These are phyloP conservation scores for Leucosticte australis DNA, from an alignment of 2,113 vertebrate species.

Conservation along the genomic window DNA sequence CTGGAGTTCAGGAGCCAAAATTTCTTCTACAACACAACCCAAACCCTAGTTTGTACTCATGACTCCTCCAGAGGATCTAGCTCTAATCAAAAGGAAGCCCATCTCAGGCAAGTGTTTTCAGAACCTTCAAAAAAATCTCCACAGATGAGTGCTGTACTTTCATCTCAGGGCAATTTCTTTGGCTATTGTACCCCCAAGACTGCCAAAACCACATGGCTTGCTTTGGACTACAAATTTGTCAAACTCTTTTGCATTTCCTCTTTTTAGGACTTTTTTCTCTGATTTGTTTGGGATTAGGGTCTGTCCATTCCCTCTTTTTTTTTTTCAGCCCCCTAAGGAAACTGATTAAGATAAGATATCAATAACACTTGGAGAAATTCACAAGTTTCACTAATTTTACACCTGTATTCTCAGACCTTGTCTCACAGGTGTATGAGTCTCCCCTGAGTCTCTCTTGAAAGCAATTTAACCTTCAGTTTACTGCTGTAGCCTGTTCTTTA, in stretches of 20 bases:
- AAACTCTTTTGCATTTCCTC: neutral
- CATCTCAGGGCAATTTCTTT: neutral
- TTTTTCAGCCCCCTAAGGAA: neutral
- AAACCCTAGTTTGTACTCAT: neutral
- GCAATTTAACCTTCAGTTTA: neutral
- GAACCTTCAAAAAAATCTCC: neutral
- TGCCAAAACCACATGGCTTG: accelerated
- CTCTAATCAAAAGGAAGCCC: neutral
- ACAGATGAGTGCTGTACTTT: neutral
- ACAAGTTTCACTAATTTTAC: neutral
- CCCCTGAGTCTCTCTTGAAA: neutral
- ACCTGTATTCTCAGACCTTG: neutral
- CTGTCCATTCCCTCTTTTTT: neutral
- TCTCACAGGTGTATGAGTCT: neutral
- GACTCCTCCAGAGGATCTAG: neutral
- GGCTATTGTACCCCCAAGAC: accelerated
- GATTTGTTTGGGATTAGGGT: neutral
- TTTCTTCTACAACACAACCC: neutral
- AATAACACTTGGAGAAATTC: neutral
- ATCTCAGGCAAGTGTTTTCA: neutral
- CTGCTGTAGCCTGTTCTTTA: neutral
- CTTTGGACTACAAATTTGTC: neutral
- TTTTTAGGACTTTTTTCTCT: neutral
- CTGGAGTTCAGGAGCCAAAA: neutral
- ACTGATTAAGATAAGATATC: neutral